Evolutionary conservation across 2,888 invertebrate genomes (phyloP), one percentile per base, ranked within the genome.

Genomic region (Melieria omissa): DNA sequence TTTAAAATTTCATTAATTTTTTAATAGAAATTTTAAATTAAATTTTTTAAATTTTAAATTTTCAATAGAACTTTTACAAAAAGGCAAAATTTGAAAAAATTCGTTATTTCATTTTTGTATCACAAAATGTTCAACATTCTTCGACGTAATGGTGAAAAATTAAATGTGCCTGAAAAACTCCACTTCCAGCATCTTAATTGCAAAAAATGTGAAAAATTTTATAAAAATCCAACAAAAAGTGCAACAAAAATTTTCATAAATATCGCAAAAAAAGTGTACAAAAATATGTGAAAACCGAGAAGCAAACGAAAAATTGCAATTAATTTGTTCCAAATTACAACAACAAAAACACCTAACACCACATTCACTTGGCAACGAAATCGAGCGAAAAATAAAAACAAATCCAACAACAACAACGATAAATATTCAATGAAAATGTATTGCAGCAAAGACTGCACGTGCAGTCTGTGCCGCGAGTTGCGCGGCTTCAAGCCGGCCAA

Each of bases 391-490:
- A 60, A 16, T 41, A 66, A 45, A 42, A 70, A 52, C 29, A 54
- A 44, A 58, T 45, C 41, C n/a, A 29, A 57, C 29, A 55, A 54
- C 29, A 49, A 67, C 5, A 64, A 46, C 44, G 7, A 61, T 44
- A 62, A 57, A 55, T 29, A 12, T 4, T 49, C 57, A 42, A 45
- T 41, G 5, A 75, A 72, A 62, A 92, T 92, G 92, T 90, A 90
- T 88, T 93, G 93, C 88, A 89, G 90, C 81, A 90, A 91, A 88
- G 90, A 92, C 80, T 94, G 94, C 86, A 89, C 89, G 80, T 94
- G 94, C 87, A 90, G 92, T 83, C 89, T 94, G 82, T 94, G 94
- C 85, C 90, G 92, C 77, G 93, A 93, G 85, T 87, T 93, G 80
- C 91, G 90, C 80, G 90, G 90, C 79, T 91, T 89, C 83, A 90